Conservation (phyloP, 1,140 invertebrate species). For the Pseudomyrmex sp. region DNA sequence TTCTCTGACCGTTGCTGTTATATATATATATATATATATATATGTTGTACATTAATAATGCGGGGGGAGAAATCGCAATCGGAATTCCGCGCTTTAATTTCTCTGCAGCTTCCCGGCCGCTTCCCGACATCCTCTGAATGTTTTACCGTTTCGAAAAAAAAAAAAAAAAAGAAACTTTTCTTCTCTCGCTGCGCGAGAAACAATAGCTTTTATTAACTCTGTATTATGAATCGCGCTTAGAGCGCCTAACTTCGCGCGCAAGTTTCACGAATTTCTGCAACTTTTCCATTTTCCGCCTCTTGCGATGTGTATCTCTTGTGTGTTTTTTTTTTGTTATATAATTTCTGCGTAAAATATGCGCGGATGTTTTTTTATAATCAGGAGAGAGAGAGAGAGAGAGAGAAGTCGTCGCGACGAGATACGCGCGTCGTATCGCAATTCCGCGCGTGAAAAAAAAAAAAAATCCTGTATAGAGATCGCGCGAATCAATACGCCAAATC, state of each 20-base stretch:
- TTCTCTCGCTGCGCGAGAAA: constrained; percentile 55
- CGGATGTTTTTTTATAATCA: no score
- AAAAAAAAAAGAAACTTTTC: neutral
- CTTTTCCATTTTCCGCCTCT: constrained; percentile 33
- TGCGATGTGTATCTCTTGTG: constrained; percentile 40
- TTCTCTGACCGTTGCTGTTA: no score
- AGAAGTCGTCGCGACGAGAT: no score
- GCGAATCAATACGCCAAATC: no score
- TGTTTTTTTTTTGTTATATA: neutral
- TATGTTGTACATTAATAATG: constrained; percentile 22
- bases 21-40: no score
- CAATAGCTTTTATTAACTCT: constrained; percentile 62
- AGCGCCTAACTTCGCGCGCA: constrained; percentile 25
- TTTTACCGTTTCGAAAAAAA: constrained; percentile 58
- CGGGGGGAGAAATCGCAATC: constrained; percentile 1
- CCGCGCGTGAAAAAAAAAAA: no score
- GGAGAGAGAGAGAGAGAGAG: no score
- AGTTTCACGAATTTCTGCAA: constrained; percentile 30
- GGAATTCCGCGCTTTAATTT: constrained; percentile 26
- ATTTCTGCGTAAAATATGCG: neutral
- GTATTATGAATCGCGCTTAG: constrained; percentile 60
- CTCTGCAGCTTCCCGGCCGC: constrained; percentile 16
- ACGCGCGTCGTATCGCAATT: no score
- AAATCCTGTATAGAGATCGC: no score
- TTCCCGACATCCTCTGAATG: constrained; percentile 56